Base-by-base conservation (phyloP, 2,797 vertebrate species). In the Sebastes nivosus region DNA sequence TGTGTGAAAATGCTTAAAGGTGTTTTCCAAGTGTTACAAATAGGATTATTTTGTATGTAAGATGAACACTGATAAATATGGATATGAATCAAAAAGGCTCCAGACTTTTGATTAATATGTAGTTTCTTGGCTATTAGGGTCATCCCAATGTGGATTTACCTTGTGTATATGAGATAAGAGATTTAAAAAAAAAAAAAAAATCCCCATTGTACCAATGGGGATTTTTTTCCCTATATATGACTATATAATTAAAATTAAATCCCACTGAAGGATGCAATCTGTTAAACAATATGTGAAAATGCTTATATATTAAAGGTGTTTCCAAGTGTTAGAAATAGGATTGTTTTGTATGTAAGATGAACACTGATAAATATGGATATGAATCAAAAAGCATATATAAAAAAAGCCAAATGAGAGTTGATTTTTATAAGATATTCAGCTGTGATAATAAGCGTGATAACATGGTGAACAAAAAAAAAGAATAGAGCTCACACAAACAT, bases 401-500 rank as follows among this genome's bases (percentile, higher is more conserved):
- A 55, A 13, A 78, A 75, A 46, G 27, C 20, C 20, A 50, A 70
- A 75, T 16, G 20, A 11, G 75, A 73, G n/a, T 50, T 59, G 58
- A 80, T 85, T 68, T 85, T 66, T 63, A 60, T 76, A 27, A 63
- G 27, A 22, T 54, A 66, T 57, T 82, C 18, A 71, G 25, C 2
- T 27, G 55, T 80, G 57, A 78, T 73, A 61, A 79, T 87, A 11
- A 61, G 77, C 3, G 42, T 79, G 60, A 73, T 81, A 71, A 67
- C 24, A 50, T 55, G 36, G 52, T 75, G 36, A 13, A 66, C 13
- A 42, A 9, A 29, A 63, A 66, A 46, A 46, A 50, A 20, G 74
- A 27, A 71, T 0, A 24, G 16, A 25, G 46, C 70, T 83, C 72
- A 75, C 82, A 87, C 77, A 89, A 85, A 87, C 82, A 89, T 90